A percentile compares a stretch with the other conserved stretches of the same genome.
Evolutionary conservation across 2,113 vertebrate genomes (phyloP).

Genomic region (Neopipo cinnamomea): DNA sequence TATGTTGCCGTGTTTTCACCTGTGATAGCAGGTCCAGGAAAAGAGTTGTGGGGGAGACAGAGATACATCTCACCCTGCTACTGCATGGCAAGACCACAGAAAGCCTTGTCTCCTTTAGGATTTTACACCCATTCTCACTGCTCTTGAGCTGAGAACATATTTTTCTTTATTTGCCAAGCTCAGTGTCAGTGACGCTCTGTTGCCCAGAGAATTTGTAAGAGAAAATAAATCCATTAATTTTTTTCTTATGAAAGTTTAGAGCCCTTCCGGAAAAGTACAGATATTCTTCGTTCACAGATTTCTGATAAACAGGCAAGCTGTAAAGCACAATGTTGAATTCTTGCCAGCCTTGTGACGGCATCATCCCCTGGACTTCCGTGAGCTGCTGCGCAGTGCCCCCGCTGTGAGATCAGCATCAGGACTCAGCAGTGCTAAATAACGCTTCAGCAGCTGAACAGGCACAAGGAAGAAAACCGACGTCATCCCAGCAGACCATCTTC

Average conservation of each 20-base stretch:
- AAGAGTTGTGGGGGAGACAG: neutral
- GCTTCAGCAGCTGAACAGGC: neutral
- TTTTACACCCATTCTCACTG: neutral
- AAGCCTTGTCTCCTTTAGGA: neutral
- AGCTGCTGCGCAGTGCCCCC: neutral
- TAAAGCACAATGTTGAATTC: conserved; percentile 26
- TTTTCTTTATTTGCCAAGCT: neutral
- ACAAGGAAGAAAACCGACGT: neutral
- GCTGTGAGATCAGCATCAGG: neutral
- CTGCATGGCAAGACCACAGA: neutral
- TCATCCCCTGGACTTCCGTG: neutral
- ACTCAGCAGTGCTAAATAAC: neutral
- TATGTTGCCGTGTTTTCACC: neutral
- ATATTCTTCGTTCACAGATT: conserved; percentile 13
- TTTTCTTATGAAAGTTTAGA: neutral
- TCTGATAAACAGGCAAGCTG: conserved; percentile 30
- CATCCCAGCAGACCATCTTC: neutral
- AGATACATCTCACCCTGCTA: neutral
- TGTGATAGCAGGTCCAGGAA: neutral
- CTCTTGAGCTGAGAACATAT: neutral
- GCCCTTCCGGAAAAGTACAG: neutral
- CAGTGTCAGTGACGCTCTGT: neutral
- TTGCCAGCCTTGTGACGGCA: conserved; percentile 32
- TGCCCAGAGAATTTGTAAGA: neutral
- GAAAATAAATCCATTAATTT: neutral